A percentile compares a stretch with the other conserved stretches of the same genome.
phyloP scores from a whole-genome alignment of 2,797 vertebrate species.

The Linurgus olivaceus region DNA sequence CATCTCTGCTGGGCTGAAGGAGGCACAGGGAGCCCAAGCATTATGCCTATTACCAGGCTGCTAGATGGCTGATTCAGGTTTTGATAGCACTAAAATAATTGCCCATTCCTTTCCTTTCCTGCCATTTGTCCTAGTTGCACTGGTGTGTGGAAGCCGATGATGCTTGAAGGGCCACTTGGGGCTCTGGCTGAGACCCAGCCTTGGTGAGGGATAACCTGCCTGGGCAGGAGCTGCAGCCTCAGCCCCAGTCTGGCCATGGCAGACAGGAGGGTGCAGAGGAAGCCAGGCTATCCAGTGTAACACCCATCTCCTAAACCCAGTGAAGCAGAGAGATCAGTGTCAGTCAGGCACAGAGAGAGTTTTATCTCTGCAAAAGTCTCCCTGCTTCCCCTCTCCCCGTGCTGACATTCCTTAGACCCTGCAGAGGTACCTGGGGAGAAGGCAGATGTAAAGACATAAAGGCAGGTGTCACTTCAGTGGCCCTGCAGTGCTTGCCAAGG shows the following conservation, averaged over 20 bases:
- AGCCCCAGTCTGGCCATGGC: neutral
- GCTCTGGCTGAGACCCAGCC: neutral
- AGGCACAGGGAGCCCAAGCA: neutral
- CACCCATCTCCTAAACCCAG: neutral
- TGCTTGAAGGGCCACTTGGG: neutral
- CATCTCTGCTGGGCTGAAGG: neutral
- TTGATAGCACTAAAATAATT: neutral
- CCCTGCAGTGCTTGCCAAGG: neutral
- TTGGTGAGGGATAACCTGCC: neutral
- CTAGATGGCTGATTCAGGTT: neutral
- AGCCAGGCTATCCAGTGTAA: neutral
- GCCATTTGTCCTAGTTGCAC: neutral
- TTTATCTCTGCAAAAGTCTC: neutral
- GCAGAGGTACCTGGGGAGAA: neutral
- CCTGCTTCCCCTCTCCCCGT: neutral
- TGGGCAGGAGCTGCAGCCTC: neutral
- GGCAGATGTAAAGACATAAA: neutral
- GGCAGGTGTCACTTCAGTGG: neutral
- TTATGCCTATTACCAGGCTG: neutral
- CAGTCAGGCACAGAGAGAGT: neutral
- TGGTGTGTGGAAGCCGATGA: accelerated
- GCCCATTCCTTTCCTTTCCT: neutral
- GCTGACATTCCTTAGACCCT: neutral
- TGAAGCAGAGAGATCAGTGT: neutral
- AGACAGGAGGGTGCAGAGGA: neutral